These are phyloP conservation scores for Heteromyza rotundicornis DNA, from an alignment of 2,888 invertebrate species.

Conservation along the genomic window DNA sequence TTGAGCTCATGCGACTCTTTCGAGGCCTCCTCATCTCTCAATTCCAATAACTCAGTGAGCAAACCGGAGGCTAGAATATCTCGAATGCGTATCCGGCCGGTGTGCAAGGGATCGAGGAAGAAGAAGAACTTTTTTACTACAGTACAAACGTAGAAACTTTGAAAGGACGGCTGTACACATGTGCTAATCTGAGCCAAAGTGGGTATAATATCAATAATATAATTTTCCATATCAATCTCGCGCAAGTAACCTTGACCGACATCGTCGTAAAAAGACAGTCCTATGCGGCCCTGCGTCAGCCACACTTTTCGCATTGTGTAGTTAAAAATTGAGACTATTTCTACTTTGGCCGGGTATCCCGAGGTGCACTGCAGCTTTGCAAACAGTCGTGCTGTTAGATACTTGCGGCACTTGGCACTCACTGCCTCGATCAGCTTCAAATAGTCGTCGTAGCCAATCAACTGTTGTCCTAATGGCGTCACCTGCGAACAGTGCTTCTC, in stretches of 20 bases:
- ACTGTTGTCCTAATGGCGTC: conserved; percentile 76
- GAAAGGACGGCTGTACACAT: conserved; percentile 89
- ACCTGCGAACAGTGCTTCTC: conserved; percentile 79
- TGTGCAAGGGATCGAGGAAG: conserved; percentile 88
- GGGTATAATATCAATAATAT: conserved; percentile 91
- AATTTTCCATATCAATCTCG: conserved; percentile 92
- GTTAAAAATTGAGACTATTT: conserved; percentile 89
- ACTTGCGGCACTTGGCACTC: conserved; percentile 76
- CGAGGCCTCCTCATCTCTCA: conserved; percentile 82
- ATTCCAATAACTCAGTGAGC: conserved; percentile 88
- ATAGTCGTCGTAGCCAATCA: conserved; percentile 86
- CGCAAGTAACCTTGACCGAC: conserved; percentile 89
- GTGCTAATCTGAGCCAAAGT: conserved; percentile 89
- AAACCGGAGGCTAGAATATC: conserved; percentile 83
- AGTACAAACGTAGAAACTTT: conserved; percentile 95
- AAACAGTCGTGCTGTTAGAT: conserved; percentile 86
- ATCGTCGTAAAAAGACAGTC: conserved; percentile 90
- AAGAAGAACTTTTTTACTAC: conserved; percentile 96
- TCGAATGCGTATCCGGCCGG: conserved; percentile 86
- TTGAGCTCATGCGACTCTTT: conserved; percentile 86
- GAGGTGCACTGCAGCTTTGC: conserved; percentile 87
- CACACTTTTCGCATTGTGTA: conserved; percentile 95
- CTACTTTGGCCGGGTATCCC: conserved; percentile 75
- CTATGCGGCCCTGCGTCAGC: conserved; percentile 93
- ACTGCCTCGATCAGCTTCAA: conserved; percentile 78